Base-by-base conservation (phyloP, 2,888 invertebrate genomes). In the Chymomyza amoena region DNA sequence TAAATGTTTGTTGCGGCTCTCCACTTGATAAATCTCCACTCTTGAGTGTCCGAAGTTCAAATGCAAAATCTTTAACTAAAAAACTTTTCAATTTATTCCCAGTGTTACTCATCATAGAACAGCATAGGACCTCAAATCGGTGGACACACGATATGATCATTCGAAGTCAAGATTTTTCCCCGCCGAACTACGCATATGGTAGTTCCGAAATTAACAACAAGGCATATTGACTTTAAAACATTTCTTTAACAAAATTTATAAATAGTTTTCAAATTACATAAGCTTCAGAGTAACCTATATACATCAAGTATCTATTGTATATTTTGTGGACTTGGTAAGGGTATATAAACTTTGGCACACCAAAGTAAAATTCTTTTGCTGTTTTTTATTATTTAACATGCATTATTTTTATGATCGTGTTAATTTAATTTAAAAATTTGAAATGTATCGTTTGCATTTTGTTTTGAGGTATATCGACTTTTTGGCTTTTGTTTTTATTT, bases 391-490 rank as follows among this genome's bases (percentile, higher is more conserved):
- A 5, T 45, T 45, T 13, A 45, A 45, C 39, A 45, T 45, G 7
- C 18, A 18, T 16, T 51, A 54, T 9, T 9, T 18, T 20, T 18
- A 54, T 54, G 2, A 54, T 54, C 54, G 18, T 54, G 16, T 54
- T 16, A 18, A 54, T 54, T 52, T 16, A 18, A 52, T 18, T 18
- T 54, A n/a, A 16, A 20, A 32, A 25, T 57, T 57, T 20, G 28
- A 57, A 20, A 57, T 57, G 57, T 28, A 20, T 15, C 54, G 10
- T 15, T 57, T 57, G 28, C 57, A 15, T 57, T 57, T 57, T 28
- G 4, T 57, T 57, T 57, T 57, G 57, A 57, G 57, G 57, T 57
- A 57, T 57, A 25, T 57, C 20, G 32, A 25, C 16, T 57, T 57
- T 57, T 57, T 57, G 57, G 57, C 57, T 28, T 57, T 25, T 25